These are phyloP conservation scores for Temnothorax nylanderi DNA, from an alignment of 1,140 invertebrate species.

Conservation along the genomic window DNA sequence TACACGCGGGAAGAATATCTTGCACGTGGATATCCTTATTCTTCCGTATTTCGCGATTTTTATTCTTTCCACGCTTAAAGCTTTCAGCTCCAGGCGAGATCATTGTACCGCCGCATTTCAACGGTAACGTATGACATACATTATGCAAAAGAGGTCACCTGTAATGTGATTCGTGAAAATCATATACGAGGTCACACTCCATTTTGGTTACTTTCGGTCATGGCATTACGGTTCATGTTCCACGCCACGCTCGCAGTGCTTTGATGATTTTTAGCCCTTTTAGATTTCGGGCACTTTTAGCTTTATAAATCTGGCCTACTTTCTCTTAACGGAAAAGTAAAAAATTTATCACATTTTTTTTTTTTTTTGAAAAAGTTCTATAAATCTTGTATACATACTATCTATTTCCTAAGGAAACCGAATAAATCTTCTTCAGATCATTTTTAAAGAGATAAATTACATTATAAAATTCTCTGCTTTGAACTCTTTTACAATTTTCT, in stretches of 20 bases:
- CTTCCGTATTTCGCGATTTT: constrained; percentile 47
- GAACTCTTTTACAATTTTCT: not conserved
- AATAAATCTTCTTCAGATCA: not conserved
- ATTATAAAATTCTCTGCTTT: not conserved
- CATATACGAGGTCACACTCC: constrained; percentile 44
- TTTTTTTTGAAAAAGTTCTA: not conserved
- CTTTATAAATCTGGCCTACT: constrained; percentile 24
- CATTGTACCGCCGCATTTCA: constrained; percentile 19
- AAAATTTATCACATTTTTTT: constrained; percentile 1
- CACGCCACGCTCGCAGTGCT: not conserved
- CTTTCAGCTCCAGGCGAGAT: constrained; percentile 36
- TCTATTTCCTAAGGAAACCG: not conserved
- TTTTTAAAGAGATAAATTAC: not conserved
- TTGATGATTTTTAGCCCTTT: constrained; percentile 48
- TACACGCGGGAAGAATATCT: constrained; percentile 33
- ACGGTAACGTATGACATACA: constrained; percentile 56
- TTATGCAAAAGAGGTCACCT: constrained; percentile 57
- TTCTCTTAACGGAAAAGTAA: not conserved
- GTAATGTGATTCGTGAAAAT: constrained; percentile 57
- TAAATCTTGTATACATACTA: constrained; percentile 17
- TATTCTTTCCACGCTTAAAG: constrained; percentile 54
- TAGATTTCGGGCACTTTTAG: constrained; percentile 28
- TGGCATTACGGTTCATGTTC: constrained; percentile 6
- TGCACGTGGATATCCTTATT: constrained; percentile 20
- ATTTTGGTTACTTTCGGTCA: constrained; percentile 43